A percentile compares a stretch with the other conserved stretches of the same genome.
Evolutionary conservation across 1,140 invertebrate genomes (phyloP).

Genomic region (Antheraea pernyi): DNA sequence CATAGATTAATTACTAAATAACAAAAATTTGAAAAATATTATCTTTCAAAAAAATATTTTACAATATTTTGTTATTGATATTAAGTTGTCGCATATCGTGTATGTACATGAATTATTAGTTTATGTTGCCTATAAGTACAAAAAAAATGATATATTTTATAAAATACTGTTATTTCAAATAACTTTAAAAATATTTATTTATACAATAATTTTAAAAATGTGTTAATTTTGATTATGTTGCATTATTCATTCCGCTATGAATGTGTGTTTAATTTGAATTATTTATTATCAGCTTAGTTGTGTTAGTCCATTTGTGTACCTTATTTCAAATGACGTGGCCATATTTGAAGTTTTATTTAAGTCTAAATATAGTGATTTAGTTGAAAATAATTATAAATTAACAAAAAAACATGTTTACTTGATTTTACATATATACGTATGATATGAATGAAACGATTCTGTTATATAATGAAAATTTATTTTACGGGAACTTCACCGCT

Average conservation of each 20-base stretch:
- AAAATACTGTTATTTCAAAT: slow-evolving; percentile 10
- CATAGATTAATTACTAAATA: too few species aligned
- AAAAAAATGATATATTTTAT: slow-evolving; percentile 16
- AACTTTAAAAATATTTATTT: not conserved
- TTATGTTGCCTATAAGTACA: slow-evolving; percentile 9
- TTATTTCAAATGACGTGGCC: slow-evolving; percentile 31
- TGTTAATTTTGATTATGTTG: slow-evolving; percentile 14
- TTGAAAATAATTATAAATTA: not conserved
- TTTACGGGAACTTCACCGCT: too few species aligned
- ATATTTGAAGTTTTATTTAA: slow-evolving; percentile 28
- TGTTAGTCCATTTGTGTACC: slow-evolving; percentile 21
- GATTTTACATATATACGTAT: not conserved
- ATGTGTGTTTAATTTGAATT: slow-evolving; percentile 13
- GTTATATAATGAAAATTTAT: too few species aligned
- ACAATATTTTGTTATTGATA: too few species aligned
- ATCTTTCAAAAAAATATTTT: too few species aligned
- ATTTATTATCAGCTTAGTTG: slow-evolving; percentile 11
- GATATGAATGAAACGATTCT: too few species aligned
- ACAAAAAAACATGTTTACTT: not conserved
- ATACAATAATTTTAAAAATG: not conserved
- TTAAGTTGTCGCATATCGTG: not conserved
- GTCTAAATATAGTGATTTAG: slow-evolving; percentile 20
- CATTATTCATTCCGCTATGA: slow-evolving; percentile 22
- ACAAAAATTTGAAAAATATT: too few species aligned
- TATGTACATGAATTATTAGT: not conserved